Evolutionary conservation across 1,140 invertebrate species (phyloP).

Genomic region (Hypothenemus hampei): DNA sequence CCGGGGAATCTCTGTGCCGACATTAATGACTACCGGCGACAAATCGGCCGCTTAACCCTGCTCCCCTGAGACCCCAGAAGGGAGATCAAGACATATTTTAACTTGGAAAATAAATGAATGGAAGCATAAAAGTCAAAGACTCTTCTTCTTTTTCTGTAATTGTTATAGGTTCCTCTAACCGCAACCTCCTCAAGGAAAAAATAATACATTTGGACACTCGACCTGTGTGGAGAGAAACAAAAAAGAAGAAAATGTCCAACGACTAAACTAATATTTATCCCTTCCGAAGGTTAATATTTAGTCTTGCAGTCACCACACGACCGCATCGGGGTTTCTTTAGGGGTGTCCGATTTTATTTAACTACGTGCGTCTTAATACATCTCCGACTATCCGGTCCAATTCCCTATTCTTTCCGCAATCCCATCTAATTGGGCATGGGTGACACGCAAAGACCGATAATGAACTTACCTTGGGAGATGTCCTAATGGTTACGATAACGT

Average conservation of each 20-base stretch:
- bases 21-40: constrained; percentile 45
- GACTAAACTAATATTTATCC: constrained; percentile 4
- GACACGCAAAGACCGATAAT: constrained; percentile 23
- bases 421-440: constrained; percentile 24
- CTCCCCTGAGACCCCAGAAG: constrained; percentile 14
- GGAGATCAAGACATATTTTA: constrained; percentile 38
- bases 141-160: constrained; percentile 6
- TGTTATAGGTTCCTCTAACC: constrained; percentile 9
- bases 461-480: too few relatives aligned
- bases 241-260: background rate
- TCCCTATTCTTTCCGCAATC: constrained; percentile 21
- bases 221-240: too few relatives aligned
- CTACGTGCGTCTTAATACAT: background rate
- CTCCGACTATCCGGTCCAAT: constrained; percentile 1
- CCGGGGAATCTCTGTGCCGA: constrained; percentile 36
- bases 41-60: constrained; percentile 45
- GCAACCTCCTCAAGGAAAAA: too few relatives aligned
- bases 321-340: constrained; percentile 2
- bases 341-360: constrained; percentile 22
- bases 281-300: background rate
- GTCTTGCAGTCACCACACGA: constrained; percentile 5
- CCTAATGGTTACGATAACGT: too few relatives aligned
- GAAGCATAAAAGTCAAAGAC: constrained; percentile 9
- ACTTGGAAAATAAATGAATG: constrained; percentile 23
- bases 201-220: too few relatives aligned